Conservation (phyloP, 2,113 vertebrate species). For the Speoplatyrhinus poulsoni region DNA sequence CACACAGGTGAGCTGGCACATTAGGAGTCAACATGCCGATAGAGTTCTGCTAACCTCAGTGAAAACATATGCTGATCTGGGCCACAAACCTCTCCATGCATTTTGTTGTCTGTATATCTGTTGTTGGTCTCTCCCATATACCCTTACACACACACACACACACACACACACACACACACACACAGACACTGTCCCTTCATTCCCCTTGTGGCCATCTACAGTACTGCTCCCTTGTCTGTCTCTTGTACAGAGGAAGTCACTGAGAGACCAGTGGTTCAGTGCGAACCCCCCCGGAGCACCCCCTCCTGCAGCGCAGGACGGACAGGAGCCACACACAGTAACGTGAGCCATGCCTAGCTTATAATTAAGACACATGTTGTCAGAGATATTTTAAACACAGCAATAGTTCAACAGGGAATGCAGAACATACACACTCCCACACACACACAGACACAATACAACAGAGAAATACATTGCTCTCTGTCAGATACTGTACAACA, state of each 20-base stretch:
- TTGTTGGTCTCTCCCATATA: background rate
- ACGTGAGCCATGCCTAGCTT: constrained; percentile 51
- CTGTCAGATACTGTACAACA: background rate
- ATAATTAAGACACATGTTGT: background rate
- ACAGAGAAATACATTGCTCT: background rate
- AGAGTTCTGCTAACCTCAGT: background rate
- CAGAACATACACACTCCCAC: background rate
- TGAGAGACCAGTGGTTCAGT: constrained; percentile 78
- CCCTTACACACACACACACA: no score
- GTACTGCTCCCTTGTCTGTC: background rate
- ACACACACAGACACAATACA: constrained; percentile 3
- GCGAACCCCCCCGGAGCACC: constrained; percentile 50
- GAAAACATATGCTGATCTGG: background rate
- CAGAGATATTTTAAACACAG: no score
- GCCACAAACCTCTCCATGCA: background rate
- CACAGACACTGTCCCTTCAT: background rate
- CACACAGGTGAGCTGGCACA: background rate
- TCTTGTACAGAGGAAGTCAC: constrained; percentile 71
- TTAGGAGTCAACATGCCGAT: background rate
- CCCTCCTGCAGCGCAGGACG: constrained; percentile 46
- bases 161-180: background rate
- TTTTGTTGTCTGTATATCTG: background rate
- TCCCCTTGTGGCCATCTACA: background rate
- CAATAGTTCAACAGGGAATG: no score
- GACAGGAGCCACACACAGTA: constrained; percentile 57